Evolutionary conservation across 2,113 vertebrate species (phyloP).

Genomic region (Coryphaenoides rupestris): DNA sequence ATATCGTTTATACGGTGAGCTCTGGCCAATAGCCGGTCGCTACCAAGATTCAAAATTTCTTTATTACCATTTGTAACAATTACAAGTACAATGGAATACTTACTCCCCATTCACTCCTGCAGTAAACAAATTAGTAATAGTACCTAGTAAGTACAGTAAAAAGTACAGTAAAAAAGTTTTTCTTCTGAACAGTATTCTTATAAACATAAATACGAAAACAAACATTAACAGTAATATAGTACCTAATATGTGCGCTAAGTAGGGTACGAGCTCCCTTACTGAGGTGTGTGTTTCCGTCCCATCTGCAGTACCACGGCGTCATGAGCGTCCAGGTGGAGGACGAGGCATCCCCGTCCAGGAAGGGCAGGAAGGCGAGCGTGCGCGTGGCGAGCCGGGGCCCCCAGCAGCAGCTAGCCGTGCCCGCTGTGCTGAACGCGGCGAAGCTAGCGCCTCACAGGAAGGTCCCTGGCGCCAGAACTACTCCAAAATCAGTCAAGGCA

Average conservation of each 20-base stretch:
- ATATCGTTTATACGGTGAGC: conserved; percentile 82
- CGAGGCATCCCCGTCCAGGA: conserved; percentile 52
- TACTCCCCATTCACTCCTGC: no score
- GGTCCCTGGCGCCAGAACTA: not conserved
- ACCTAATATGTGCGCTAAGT: no score
- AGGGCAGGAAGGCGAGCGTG: conserved; percentile 63
- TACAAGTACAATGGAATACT: no score
- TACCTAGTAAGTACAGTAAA: no score
- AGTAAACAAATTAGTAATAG: no score
- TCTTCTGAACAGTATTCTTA: no score
- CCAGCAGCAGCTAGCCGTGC: conserved; percentile 18
- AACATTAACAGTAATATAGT: no score
- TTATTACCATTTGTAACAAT: no score
- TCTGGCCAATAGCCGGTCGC: no score
- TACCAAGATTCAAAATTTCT: no score
- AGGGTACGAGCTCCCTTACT: not conserved
- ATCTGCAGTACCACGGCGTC: conserved; percentile 82
- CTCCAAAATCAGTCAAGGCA: not conserved
- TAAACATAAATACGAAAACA: no score
- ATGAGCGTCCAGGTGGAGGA: conserved; percentile 78
- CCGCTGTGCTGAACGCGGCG: conserved; percentile 23
- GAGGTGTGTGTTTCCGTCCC: not conserved
- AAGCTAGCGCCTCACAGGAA: conserved; percentile 31
- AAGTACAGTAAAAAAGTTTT: no score
- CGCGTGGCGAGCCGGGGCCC: conserved; percentile 63